Conservation (phyloP, 2,888 invertebrate genomes). For the Nysson spinosus region DNA sequence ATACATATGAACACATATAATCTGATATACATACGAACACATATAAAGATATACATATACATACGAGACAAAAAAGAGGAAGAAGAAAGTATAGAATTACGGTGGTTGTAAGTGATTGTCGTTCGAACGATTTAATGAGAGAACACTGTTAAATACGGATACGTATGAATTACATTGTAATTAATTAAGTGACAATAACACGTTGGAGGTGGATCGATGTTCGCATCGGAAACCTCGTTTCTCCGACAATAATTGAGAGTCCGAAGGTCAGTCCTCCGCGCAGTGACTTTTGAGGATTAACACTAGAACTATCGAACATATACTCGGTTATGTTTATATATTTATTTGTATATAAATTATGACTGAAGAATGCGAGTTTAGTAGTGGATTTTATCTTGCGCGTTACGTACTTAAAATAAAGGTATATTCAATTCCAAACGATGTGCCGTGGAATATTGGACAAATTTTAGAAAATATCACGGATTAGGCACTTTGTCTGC, state of each 20-base stretch:
- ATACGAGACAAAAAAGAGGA: constrained; percentile 8
- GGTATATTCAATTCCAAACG: too few species aligned
- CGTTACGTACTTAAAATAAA: too few species aligned
- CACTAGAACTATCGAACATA: too few species aligned
- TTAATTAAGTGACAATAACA: constrained; percentile 44
- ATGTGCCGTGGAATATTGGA: too few species aligned
- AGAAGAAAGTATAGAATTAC: neutral
- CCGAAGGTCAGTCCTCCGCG: constrained; percentile 10
- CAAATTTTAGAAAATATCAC: too few species aligned
- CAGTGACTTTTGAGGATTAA: neutral
- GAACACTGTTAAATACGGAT: constrained; percentile 1
- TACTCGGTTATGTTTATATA: too few species aligned
- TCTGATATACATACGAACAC: constrained; percentile 26
- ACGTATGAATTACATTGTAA: constrained; percentile 27
- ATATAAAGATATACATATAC: constrained; percentile 21
- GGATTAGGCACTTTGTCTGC: too few species aligned
- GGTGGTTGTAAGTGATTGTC: neutral
- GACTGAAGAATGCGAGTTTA: too few species aligned
- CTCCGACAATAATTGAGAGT: constrained; percentile 34
- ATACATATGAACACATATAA: constrained; percentile 26
- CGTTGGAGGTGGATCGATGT: constrained; percentile 32
- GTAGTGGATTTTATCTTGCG: too few species aligned
- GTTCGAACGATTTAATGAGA: neutral
- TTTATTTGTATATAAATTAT: too few species aligned
- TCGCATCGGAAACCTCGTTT: constrained; percentile 22